Conservation (phyloP, 35 echinoderm and acorn worm genomes). For the Eucidaris tribuloides region DNA sequence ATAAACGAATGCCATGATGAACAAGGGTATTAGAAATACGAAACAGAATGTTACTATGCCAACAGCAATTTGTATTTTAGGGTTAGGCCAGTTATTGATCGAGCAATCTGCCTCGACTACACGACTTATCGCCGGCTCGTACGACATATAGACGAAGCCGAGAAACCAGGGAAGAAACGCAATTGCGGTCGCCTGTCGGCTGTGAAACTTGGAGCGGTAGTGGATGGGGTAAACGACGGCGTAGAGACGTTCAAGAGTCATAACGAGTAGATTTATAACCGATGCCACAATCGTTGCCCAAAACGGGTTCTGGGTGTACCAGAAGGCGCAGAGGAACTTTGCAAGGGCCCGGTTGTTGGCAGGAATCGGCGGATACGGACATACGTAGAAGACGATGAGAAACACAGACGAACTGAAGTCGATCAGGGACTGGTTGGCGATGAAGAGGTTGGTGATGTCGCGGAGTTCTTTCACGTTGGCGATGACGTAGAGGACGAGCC, state of each 20-base stretch:
- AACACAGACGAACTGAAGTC: constrained; percentile 46
- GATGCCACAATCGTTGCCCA: constrained; percentile 54
- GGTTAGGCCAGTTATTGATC: too few relatives aligned
- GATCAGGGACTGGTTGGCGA: constrained; percentile 62
- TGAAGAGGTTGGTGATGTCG: constrained; percentile 30
- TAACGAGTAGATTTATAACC: constrained; percentile 36
- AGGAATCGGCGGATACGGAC: not conserved
- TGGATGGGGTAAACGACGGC: constrained; percentile 52
- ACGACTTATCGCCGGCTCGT: too few relatives aligned
- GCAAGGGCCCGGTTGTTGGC: too few relatives aligned
- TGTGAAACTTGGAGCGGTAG: constrained; percentile 9
- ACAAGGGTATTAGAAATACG: too few relatives aligned
- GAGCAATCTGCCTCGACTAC: too few relatives aligned
- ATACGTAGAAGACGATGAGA: constrained; percentile 8
- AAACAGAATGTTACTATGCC: too few relatives aligned
- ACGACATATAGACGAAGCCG: constrained; percentile 10
- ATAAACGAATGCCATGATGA: too few relatives aligned
- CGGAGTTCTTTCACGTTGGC: not conserved
- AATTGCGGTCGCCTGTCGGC: not conserved
- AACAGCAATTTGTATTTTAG: too few relatives aligned
- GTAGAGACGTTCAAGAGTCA: constrained; percentile 48
- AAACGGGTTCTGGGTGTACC: constrained; percentile 48
- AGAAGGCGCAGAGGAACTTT: constrained; percentile 51
- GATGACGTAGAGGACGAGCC: not conserved
- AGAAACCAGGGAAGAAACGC: constrained; percentile 22